Evolutionary conservation across 2,113 vertebrate genomes (phyloP).

Genomic region (Epinephelus moara): DNA sequence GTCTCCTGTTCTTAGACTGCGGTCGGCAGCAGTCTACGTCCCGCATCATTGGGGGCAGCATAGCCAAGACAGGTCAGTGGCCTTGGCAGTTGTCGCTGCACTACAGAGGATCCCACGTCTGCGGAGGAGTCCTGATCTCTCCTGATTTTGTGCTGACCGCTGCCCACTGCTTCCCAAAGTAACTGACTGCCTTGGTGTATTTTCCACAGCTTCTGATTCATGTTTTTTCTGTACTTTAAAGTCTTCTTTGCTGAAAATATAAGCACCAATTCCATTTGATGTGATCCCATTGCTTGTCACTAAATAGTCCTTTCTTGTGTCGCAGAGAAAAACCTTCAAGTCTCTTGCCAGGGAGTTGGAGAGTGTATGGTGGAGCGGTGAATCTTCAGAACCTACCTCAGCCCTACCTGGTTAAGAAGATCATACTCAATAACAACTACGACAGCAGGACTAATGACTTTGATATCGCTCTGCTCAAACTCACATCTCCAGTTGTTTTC

Average conservation of each 20-base stretch:
- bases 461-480: conserved; percentile 90
- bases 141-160: conserved; percentile 90
- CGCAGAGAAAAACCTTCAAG: conserved; percentile 56
- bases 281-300: not conserved
- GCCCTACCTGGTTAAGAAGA: conserved; percentile 81
- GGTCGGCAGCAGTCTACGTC: conserved; percentile 82
- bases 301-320: conserved; percentile 4
- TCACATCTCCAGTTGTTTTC: conserved; percentile 82
- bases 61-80: conserved; percentile 86
- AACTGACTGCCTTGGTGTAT: conserved; percentile 44
- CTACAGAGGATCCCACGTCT: conserved; percentile 85
- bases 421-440: conserved; percentile 90
- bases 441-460: conserved; percentile 83
- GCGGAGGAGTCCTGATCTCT: conserved; percentile 90
- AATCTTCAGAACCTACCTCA: conserved; percentile 76
- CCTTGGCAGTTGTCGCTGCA: conserved; percentile 95
- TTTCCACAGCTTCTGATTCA: not conserved
- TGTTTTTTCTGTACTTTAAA: not conserved
- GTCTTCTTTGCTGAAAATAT: not conserved
- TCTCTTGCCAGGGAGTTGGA: conserved; percentile 81
- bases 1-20: conserved; percentile 84
- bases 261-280: not conserved
- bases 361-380: conserved; percentile 84
- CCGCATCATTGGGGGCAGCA: conserved; percentile 89
- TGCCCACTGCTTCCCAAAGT: conserved; percentile 94